A percentile compares a stretch with the other conserved stretches of the same genome.
Conservation (phyloP, 1,140 invertebrate genomes). For the Saccostrea cuccullata region DNA sequence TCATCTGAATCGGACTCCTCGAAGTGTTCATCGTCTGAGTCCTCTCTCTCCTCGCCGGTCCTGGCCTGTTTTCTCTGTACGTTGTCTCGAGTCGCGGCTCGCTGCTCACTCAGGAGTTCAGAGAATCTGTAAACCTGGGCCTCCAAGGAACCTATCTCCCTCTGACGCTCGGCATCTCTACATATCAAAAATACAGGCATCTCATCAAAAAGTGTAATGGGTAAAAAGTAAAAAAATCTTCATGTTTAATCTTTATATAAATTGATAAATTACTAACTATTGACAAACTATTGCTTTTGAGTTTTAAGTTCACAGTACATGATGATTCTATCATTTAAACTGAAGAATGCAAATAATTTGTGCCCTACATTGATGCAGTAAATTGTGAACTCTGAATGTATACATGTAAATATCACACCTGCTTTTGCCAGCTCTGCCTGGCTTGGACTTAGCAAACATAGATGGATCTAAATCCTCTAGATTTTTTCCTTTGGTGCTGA, state of each 20-base stretch:
- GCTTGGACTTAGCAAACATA: constrained; percentile 88
- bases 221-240: not conserved
- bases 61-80: constrained; percentile 98
- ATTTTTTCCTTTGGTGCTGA: constrained; percentile 96
- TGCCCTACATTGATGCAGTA: too few species aligned
- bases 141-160: constrained; percentile 88
- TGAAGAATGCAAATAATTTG: too few species aligned
- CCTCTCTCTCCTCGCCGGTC: constrained; percentile 87
- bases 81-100: constrained; percentile 96
- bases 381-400: too few species aligned
- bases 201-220: not conserved
- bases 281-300: too few species aligned
- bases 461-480: constrained; percentile 90
- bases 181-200: too few species aligned
- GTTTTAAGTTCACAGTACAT: too few species aligned
- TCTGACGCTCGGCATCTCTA: constrained; percentile 79
- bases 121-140: constrained; percentile 92
- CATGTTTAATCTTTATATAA: too few species aligned
- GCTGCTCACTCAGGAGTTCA: constrained; percentile 85
- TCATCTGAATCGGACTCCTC: constrained; percentile 87
- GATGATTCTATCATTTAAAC: too few species aligned
- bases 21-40: constrained; percentile 88
- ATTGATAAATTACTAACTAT: too few species aligned
- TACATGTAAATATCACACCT: constrained; percentile 61
- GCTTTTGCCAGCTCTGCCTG: constrained; percentile 76